Evolutionary conservation across 1,140 invertebrate species (phyloP).

Genomic region (Bombus terrestris): DNA sequence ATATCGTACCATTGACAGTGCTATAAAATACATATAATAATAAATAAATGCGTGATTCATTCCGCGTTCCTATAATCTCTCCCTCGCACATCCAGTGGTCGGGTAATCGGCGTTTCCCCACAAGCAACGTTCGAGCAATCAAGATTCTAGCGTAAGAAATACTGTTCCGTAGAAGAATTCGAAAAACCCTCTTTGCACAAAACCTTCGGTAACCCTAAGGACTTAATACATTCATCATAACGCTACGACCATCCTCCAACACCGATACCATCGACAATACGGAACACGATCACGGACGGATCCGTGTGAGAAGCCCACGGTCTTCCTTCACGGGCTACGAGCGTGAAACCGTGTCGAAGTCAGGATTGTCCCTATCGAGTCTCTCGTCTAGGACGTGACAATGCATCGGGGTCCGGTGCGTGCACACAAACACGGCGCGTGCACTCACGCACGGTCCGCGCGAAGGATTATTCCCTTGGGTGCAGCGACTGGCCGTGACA

Average conservation of each 20-base stretch:
- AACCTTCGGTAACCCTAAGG: no score
- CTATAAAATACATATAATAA: no score
- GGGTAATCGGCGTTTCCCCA: no score
- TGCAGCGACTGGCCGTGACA: slow-evolving; percentile 79
- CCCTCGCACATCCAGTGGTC: no score
- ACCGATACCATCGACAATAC: background rate
- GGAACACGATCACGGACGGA: background rate
- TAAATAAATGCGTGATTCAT: background rate
- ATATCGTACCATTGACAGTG: background rate
- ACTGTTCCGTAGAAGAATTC: no score
- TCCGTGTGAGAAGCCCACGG: background rate
- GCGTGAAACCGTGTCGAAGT: slow-evolving; percentile 17
- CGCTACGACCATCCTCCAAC: no score
- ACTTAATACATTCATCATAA: no score
- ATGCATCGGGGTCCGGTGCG: background rate
- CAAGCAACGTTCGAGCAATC: no score
- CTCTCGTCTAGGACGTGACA: slow-evolving; percentile 38
- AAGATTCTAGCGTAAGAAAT: no score
- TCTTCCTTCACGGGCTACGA: background rate
- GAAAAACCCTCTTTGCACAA: no score
- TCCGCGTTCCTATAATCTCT: background rate
- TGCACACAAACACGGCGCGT: background rate
- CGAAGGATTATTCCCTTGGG: slow-evolving; percentile 66
- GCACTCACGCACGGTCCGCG: slow-evolving; percentile 24
- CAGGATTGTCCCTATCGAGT: background rate